Conservation (phyloP, 1,140 invertebrate species). For the Drosophila quadrilineata region DNA sequence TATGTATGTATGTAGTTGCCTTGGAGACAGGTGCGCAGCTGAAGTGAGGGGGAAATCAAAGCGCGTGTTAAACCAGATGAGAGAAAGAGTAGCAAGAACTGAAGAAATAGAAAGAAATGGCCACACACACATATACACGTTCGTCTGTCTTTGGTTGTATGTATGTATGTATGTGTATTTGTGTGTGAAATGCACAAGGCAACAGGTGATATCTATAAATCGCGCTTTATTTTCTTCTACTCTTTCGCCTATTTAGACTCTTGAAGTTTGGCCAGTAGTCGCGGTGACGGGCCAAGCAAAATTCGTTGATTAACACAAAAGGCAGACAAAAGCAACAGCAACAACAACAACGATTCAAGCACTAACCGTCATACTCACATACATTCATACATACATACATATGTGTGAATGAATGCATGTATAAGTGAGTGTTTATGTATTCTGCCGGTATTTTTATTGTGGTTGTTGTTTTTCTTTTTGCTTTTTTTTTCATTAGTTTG, state of each 20-base stretch:
- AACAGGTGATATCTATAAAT: constrained; percentile 8
- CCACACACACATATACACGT: too few relatives aligned
- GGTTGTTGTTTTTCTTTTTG: constrained; percentile 3
- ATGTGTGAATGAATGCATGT: neutral
- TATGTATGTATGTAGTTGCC: too few relatives aligned
- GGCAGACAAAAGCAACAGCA: neutral
- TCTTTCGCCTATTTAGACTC: constrained; percentile 20
- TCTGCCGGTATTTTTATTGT: constrained; percentile 32
- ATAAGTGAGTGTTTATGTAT: neutral
- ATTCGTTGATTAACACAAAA: constrained; percentile 36
- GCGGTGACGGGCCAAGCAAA: constrained; percentile 10
- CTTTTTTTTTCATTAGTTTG: too few relatives aligned
- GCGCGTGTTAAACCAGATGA: too few relatives aligned
- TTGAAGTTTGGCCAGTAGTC: constrained; percentile 34
- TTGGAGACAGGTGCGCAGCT: too few relatives aligned
- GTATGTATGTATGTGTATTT: too few relatives aligned
- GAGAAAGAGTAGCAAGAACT: too few relatives aligned
- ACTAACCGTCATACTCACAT: neutral
- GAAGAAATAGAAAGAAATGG: too few relatives aligned
- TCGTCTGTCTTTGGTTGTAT: too few relatives aligned
- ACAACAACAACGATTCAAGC: constrained; percentile 5
- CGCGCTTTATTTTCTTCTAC: neutral
- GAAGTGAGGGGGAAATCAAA: too few relatives aligned
- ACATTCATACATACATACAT: neutral
- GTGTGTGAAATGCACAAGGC: too few relatives aligned